Base-by-base conservation (phyloP, 2,797 vertebrate species). In the Leptatherina wallacei region DNA sequence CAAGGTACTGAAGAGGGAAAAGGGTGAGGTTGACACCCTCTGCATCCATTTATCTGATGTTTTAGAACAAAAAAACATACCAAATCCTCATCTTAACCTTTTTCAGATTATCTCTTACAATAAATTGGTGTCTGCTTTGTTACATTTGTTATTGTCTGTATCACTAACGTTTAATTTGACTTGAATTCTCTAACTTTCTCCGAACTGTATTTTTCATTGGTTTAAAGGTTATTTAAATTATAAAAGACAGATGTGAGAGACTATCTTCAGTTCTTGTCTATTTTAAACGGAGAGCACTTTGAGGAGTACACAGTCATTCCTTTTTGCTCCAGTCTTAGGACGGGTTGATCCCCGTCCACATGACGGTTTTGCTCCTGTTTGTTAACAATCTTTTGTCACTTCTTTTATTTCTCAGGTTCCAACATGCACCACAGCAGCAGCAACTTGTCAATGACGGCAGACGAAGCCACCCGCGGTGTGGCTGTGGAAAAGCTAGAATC, bases 401-500 rank as follows among this genome's bases (percentile, higher is more conserved):
- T 4, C 44, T 86, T 33, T 81, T 8, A 8, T 70, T 42, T 57
- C 30, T 74, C 88, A 98, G 97, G 96, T 38, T 86, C 96, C 0
- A 95, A 89, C 90, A 95, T 97, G 92, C 96, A 97, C 78, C 95
- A 94, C 69, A 93, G 94, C 20, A 93, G 93, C 78, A 95, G 94
- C 87, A 88, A 91, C 84, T 91, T 95, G 0, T 81, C 94, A 0
- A 64, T 91, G 22, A 82, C 87, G 0, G 94, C 94, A 1, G 97
- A 99, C 12, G 97, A 98, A 40, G 82, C 94, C 0, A 92, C 93
- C 7, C 94, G 95, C 0, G 97, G 98, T 0, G 94, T 99, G 2
- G 97, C 97, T 0, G 97, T 96, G 77, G 98, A 98, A 82, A 99
- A 99, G 85, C 94, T 99, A 11, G 97, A 99, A 85, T 94, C 95